Percentiles rank a stretch among this genome's conserved stretches.
Conservation (phyloP, 2,797 vertebrate genomes). For the Siniperca undulata region DNA sequence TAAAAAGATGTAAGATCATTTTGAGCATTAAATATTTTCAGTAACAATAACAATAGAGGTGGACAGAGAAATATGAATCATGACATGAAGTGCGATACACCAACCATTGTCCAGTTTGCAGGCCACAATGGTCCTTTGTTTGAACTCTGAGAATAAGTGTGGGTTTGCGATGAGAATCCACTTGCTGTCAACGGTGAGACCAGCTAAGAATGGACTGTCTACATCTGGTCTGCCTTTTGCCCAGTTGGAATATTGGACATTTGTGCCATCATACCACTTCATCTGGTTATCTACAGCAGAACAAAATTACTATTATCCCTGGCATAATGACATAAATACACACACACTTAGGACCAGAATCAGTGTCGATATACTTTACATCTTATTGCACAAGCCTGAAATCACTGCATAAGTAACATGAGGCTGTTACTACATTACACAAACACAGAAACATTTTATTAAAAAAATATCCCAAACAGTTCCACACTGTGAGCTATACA, state of each 20-base stretch:
- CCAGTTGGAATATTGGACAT: slow-evolving; percentile 93
- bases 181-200: slow-evolving; percentile 85
- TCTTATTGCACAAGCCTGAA: not conserved
- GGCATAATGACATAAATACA: not conserved
- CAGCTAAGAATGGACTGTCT: slow-evolving; percentile 87
- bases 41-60: not conserved
- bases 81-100: not conserved
- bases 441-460: not conserved
- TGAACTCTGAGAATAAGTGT: slow-evolving; percentile 79
- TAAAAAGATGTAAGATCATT: not conserved
- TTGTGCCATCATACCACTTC: slow-evolving; percentile 93
- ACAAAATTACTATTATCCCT: slow-evolving; percentile 14
- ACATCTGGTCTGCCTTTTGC: slow-evolving; percentile 87
- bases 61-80: not conserved
- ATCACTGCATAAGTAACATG: not conserved
- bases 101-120: slow-evolving; percentile 95
- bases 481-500: not conserved
- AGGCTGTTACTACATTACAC: not conserved
- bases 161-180: slow-evolving; percentile 87
- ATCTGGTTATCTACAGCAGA: slow-evolving; percentile 77
- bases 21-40: not conserved
- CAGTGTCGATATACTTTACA: not conserved
- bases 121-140: slow-evolving; percentile 88
- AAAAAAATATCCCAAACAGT: not conserved
- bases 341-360: not conserved